These are phyloP conservation scores for Labroides dimidiatus DNA, from an alignment of 2,797 vertebrate species.

Conservation along the genomic window DNA sequence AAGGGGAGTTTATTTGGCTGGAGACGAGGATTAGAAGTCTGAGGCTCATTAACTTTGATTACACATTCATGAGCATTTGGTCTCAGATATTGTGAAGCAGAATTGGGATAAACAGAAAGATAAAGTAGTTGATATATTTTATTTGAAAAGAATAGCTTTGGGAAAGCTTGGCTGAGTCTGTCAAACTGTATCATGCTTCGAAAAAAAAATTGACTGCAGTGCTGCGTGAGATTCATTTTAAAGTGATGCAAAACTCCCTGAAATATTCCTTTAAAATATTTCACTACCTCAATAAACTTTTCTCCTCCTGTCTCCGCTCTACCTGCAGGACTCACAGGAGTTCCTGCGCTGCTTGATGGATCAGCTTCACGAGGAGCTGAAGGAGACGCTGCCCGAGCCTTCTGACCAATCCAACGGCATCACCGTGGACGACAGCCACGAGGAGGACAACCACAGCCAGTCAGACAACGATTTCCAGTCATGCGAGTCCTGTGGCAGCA, in stretches of 20 bases:
- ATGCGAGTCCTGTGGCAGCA: constrained; percentile 92
- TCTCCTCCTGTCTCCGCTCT: constrained; percentile 1
- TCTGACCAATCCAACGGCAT: constrained; percentile 83
- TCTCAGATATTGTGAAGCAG: constrained; percentile 46
- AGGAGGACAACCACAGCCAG: constrained; percentile 91
- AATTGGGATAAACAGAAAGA: constrained; percentile 43
- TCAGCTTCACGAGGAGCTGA: constrained; percentile 97
- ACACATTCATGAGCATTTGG: constrained; percentile 57
- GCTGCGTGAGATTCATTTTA: constrained; percentile 1
- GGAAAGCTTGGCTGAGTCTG: constrained; percentile 32
- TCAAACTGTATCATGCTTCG: constrained; percentile 28
- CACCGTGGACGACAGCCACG: constrained; percentile 76
- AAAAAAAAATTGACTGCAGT: constrained; percentile 3
- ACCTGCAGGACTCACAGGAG: constrained; percentile 94
- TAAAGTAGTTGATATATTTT: constrained; percentile 39
- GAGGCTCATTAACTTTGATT: constrained; percentile 63
- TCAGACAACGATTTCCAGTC: constrained; percentile 94
- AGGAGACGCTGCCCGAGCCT: constrained; percentile 88
- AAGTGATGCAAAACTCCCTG: neutral
- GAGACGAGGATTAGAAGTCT: constrained; percentile 55
- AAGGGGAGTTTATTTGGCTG: constrained; percentile 57
- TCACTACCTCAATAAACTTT: constrained; percentile 4
- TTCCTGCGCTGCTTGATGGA: constrained; percentile 99
- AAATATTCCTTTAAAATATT: constrained; percentile 12
- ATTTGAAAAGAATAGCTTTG: constrained; percentile 30